Base-by-base conservation (phyloP, 2,888 invertebrate genomes). In the Sphaerophoria rueppellii region DNA sequence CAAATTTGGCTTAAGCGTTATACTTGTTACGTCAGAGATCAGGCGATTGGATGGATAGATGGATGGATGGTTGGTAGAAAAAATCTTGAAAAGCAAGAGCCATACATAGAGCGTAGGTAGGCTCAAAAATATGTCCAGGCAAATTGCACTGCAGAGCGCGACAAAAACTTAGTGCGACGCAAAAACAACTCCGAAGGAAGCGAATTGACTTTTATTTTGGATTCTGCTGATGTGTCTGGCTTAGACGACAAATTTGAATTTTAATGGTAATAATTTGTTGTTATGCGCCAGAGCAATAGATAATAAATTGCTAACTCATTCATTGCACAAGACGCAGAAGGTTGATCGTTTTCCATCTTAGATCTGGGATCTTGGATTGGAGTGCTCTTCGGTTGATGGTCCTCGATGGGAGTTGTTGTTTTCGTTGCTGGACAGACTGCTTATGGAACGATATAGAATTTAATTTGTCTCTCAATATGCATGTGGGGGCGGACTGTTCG, bases 261-360 rank as follows among this genome's bases (percentile, higher is more conserved):
- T 86, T 86, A 86, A 86, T 86, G 86, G 78, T 78, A 86, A 86
- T 86, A 86, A 86, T 86, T 86, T 86, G 86, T 86, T 86, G 82
- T 70, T 85, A 85, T 85, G 77, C 70, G 73, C 58, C 73, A 65
- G 24, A 24, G 81, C 76, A 73, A 85, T 85, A 76, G 76, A 77
- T 85, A 81, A 81, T 85, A 77, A 85, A 85, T 85, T 81, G 85
- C 81, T 54, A 77, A 74, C 72, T 85, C 81, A 77, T 76, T 81
- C 81, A 85, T 85, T 85, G 85, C 85, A 85, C 85, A 85, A 85
- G 72, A 77, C 70, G 76, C 70, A 81, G 83, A 85, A 81, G 81
- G 85, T 73, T 85, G 85, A 85, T 76, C 73, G 60, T 55, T 43
- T 43, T 43, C 12, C 9, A 9, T 40, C 40, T 40, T 32, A 43